phyloP scores from a whole-genome alignment of 2,888 invertebrate species.

The Branchinecta sandiegonensis region DNA sequence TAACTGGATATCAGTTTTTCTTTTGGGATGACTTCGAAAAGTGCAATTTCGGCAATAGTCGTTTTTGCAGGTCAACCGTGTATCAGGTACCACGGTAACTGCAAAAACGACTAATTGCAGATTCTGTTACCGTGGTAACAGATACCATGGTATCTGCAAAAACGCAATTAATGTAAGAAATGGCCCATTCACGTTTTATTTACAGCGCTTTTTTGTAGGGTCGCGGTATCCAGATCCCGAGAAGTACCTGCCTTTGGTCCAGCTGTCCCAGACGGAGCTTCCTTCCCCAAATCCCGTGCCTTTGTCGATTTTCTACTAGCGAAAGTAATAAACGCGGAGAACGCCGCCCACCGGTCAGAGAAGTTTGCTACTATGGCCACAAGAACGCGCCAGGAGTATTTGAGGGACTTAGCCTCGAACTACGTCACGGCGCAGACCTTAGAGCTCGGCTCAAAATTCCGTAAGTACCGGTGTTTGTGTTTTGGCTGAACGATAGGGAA shows the following conservation, averaged over 20 bases:
- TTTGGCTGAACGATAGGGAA: neutral
- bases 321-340: constrained; percentile 92
- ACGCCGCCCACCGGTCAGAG: constrained; percentile 86
- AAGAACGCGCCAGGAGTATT: constrained; percentile 82
- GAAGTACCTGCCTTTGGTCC: constrained; percentile 93
- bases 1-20: too few relatives aligned
- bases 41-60: too few relatives aligned
- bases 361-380: constrained; percentile 96
- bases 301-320: constrained; percentile 89
- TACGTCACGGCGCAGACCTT: constrained; percentile 63
- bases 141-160: too few relatives aligned
- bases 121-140: too few relatives aligned
- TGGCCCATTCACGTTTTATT: too few relatives aligned
- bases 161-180: too few relatives aligned
- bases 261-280: constrained; percentile 71
- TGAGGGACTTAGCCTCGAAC: constrained; percentile 79
- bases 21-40: too few relatives aligned
- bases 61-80: too few relatives aligned
- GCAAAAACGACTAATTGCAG: too few relatives aligned
- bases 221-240: constrained; percentile 59
- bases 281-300: constrained; percentile 74
- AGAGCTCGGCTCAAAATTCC: constrained; percentile 72
- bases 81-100: too few relatives aligned
- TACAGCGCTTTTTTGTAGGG: constrained; percentile 29
- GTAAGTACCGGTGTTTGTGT: constrained; percentile 41